Percentiles rank a stretch among this genome's conserved stretches.
Evolutionary conservation across 53 echinoderm and acorn worm genomes (phyloP).

Genomic region (Echinarachnius parma): DNA sequence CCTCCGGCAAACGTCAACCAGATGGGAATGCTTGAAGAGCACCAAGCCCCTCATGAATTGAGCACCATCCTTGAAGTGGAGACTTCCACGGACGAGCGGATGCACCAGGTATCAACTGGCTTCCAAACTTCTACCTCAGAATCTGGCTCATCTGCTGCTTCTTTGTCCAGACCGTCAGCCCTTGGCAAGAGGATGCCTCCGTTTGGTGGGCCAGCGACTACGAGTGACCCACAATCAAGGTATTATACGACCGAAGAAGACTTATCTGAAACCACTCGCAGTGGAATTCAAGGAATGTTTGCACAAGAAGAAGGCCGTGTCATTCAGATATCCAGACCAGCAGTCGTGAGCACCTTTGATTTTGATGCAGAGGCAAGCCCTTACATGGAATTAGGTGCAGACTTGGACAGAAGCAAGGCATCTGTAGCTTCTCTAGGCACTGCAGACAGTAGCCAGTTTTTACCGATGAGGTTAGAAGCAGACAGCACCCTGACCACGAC

Average conservation of each 20-base stretch:
- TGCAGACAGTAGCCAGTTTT: not conserved
- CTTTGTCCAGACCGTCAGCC: not conserved
- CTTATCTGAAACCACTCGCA: not conserved
- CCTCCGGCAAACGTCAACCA: conserved; percentile 50
- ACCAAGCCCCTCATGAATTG: conserved; percentile 75
- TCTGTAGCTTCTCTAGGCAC: too few species aligned
- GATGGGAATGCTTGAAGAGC: conserved; percentile 34
- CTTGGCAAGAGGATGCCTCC: conserved; percentile 32
- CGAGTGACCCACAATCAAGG: not conserved
- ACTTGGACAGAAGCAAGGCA: not conserved
- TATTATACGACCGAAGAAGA: not conserved
- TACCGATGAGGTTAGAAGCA: conserved; percentile 10
- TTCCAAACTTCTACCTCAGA: too few species aligned
- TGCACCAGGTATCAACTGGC: too few species aligned
- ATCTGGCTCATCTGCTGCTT: not conserved
- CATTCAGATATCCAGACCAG: conserved; percentile 25
- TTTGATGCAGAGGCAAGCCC: not conserved
- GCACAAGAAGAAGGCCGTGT: not conserved
- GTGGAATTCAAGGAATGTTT: not conserved
- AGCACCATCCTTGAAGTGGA: conserved; percentile 91
- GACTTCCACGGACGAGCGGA: conserved; percentile 48
- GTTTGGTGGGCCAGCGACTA: conserved; percentile 32
- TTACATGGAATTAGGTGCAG: conserved; percentile 6
- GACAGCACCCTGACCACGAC: not conserved
- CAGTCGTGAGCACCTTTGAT: conserved; percentile 21